A percentile compares a stretch with the other conserved stretches of the same genome.
These are phyloP conservation scores for Hapalemur alaotrensis DNA, from an alignment of 2,797 vertebrate genomes.

Conservation along the genomic window DNA sequence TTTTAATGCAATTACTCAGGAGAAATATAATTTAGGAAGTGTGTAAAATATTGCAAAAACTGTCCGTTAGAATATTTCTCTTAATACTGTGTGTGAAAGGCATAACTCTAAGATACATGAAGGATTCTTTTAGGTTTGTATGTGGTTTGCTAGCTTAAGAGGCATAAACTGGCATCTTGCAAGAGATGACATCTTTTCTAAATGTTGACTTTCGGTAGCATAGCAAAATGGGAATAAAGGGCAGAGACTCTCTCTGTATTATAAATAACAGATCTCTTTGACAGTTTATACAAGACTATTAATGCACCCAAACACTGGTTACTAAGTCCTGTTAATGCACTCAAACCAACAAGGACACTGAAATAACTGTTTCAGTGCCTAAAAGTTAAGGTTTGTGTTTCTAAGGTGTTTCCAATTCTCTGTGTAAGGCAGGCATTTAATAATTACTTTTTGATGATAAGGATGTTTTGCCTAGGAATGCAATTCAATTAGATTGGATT, in stretches of 20 bases:
- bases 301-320: not conserved
- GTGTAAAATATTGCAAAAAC: not conserved
- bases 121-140: not conserved
- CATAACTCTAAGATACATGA: not conserved
- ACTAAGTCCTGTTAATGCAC: not conserved
- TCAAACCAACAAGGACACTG: not conserved
- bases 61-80: not conserved
- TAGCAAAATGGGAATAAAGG: not conserved
- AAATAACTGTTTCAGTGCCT: not conserved
- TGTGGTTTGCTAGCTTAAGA: not conserved
- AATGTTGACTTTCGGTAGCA: not conserved
- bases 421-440: not conserved
- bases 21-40: slow-evolving; percentile 22
- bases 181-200: not conserved
- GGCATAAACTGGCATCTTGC: not conserved
- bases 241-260: not conserved
- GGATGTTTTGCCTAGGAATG: slow-evolving; percentile 7
- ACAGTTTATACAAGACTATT: not conserved
- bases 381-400: not conserved
- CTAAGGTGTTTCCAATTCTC: not conserved
- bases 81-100: not conserved
- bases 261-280: not conserved
- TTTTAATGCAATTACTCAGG: not conserved
- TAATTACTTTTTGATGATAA: slow-evolving; percentile 9
- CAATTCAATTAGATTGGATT: not conserved